A percentile compares a stretch with the other conserved stretches of the same genome.
phyloP scores from a whole-genome alignment of 2,888 invertebrate species.

The Stenodera caucasica region DNA sequence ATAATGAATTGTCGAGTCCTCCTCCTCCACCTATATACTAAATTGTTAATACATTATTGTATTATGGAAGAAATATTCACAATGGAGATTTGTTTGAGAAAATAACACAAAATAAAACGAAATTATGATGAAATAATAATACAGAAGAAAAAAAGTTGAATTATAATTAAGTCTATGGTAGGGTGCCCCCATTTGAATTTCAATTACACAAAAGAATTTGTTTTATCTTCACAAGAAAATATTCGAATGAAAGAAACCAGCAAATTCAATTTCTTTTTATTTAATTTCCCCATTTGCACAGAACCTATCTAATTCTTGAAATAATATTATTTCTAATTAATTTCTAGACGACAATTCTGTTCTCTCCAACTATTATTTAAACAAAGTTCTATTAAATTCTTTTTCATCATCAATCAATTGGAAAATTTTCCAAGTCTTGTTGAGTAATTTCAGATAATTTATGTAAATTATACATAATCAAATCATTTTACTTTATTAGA shows the following conservation, averaged over 20 bases:
- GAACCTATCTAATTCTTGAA: constrained; percentile 19
- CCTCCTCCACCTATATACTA: too few species aligned
- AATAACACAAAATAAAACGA: not conserved
- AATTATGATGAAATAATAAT: too few species aligned
- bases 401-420: not conserved
- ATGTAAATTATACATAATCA: not conserved
- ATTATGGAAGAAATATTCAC: too few species aligned
- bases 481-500: constrained; percentile 16
- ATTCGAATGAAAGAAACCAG: constrained; percentile 16
- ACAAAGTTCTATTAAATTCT: not conserved
- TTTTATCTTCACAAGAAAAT: constrained; percentile 17
- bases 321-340: constrained; percentile 23
- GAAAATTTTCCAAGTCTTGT: too few species aligned
- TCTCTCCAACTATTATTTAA: not conserved
- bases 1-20: too few species aligned
- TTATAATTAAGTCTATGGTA: constrained; percentile 10
- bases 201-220: constrained; percentile 18
- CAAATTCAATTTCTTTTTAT: constrained; percentile 24
- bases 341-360: not conserved
- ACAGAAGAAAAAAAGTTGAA: not conserved
- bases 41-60: too few species aligned
- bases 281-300: constrained; percentile 19
- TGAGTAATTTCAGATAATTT: too few species aligned
- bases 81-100: not conserved
- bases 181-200: constrained; percentile 16